Conservation (phyloP, 2,797 vertebrate genomes). For the Monodelphis domestica region DNA sequence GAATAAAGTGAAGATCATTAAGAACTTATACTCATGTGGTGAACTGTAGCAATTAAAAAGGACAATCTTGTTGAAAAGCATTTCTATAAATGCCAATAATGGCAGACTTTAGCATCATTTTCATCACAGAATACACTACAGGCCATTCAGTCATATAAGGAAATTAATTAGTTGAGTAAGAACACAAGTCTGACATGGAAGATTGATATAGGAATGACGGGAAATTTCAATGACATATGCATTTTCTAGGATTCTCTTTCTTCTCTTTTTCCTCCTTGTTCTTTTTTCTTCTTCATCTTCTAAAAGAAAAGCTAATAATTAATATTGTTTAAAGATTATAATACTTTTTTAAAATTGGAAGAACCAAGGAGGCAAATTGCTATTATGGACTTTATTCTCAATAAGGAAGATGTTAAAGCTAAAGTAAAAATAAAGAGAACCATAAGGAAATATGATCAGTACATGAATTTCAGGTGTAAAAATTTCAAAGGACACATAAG, state of each 20-base stretch:
- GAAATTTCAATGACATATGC: background rate
- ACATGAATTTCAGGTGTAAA: background rate
- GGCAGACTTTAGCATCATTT: background rate
- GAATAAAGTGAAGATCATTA: background rate
- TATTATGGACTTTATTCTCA: background rate
- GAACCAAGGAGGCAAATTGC: background rate
- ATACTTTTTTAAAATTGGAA: background rate
- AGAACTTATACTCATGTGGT: background rate
- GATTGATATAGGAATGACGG: background rate
- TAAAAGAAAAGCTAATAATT: background rate
- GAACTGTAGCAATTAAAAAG: background rate
- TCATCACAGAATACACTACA: background rate
- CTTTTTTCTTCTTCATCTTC: background rate
- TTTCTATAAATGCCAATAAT: background rate
- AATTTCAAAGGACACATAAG: background rate
- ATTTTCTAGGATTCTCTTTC: background rate
- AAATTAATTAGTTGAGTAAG: background rate
- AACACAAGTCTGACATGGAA: background rate
- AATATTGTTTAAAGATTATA: background rate
- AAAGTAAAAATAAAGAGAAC: background rate
- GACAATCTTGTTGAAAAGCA: background rate
- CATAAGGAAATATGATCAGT: background rate
- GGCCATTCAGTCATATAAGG: background rate
- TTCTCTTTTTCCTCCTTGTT: background rate
- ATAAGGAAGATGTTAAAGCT: background rate